Evolutionary conservation across 2,113 vertebrate genomes (phyloP).

Genomic region (Actinemys pallida): DNA sequence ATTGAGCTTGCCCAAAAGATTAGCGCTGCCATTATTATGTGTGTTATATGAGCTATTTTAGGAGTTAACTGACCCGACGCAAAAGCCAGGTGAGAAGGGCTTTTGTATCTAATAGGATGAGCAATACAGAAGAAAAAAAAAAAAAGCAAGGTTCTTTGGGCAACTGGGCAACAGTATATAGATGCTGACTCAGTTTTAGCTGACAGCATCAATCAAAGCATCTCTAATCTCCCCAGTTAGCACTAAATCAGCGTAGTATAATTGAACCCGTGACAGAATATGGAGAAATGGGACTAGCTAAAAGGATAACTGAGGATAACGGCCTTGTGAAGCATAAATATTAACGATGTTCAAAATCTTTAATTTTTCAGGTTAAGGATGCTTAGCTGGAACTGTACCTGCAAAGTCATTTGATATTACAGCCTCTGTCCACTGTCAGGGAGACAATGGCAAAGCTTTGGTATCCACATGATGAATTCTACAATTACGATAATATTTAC

Average conservation of each 20-base stretch:
- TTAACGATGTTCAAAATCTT: slow-evolving; percentile 46
- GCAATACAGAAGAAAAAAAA: slow-evolving; percentile 45
- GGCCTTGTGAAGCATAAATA: slow-evolving; percentile 65
- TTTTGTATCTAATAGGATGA: slow-evolving; percentile 79
- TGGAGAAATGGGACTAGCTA: slow-evolving; percentile 69
- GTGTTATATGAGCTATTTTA: slow-evolving; percentile 76
- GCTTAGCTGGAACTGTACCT: slow-evolving; percentile 1
- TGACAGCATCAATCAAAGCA: slow-evolving; percentile 72
- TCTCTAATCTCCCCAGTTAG: slow-evolving; percentile 76
- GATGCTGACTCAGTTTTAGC: slow-evolving; percentile 71
- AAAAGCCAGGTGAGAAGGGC: slow-evolving; percentile 73
- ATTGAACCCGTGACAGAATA: slow-evolving; percentile 74
- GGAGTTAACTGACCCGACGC: slow-evolving; percentile 70
- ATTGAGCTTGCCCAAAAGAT: slow-evolving; percentile 64
- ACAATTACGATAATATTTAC: background rate
- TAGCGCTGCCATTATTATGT: slow-evolving; percentile 66
- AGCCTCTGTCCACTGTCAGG: background rate
- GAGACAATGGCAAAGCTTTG: background rate
- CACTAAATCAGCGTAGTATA: slow-evolving; percentile 72
- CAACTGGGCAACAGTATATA: slow-evolving; percentile 62
- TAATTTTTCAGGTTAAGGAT: background rate
- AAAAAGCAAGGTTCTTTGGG: slow-evolving; percentile 74
- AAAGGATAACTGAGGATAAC: slow-evolving; percentile 77
- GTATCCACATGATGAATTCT: background rate
- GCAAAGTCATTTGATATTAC: background rate